phyloP scores from a whole-genome alignment of 2,113 vertebrate species.

The Datnioides undecimradiatus region DNA sequence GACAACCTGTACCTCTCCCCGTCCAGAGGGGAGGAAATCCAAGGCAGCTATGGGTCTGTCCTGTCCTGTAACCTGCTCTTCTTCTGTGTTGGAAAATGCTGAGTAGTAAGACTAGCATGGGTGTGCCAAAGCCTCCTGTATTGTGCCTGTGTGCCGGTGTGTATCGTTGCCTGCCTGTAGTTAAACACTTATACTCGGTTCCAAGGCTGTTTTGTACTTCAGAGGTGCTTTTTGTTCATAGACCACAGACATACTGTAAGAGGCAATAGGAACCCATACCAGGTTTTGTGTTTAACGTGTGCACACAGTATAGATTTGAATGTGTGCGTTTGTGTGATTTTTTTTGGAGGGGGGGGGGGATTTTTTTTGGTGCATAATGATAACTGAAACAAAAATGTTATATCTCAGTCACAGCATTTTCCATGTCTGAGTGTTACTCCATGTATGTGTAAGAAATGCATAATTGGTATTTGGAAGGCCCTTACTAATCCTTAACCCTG shows the following conservation, averaged over 20 bases:
- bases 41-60: constrained; percentile 82
- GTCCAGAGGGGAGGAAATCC: constrained; percentile 38
- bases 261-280: constrained; percentile 73
- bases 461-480: constrained; percentile 55
- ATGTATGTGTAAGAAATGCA: constrained; percentile 42
- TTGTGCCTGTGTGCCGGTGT: constrained; percentile 77
- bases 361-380: constrained; percentile 36
- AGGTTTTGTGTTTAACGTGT: constrained; percentile 53
- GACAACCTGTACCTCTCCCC: constrained; percentile 54
- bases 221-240: constrained; percentile 68
- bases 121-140: constrained; percentile 82
- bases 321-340: constrained; percentile 17
- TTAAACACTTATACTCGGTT: constrained; percentile 66
- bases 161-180: constrained; percentile 71
- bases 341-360: no score
- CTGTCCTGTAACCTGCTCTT: constrained; percentile 76
- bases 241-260: constrained; percentile 62
- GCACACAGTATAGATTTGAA: constrained; percentile 29
- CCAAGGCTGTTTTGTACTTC: constrained; percentile 58
- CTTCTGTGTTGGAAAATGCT: constrained; percentile 82
- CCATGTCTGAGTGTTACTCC: constrained; percentile 54
- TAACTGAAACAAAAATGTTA: constrained; percentile 27
- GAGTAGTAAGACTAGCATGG: constrained; percentile 84
- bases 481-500: constrained; percentile 54
- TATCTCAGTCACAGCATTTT: constrained; percentile 48